These are phyloP conservation scores for Acanthornis magna DNA, from an alignment of 2,797 vertebrate genomes.

Conservation along the genomic window DNA sequence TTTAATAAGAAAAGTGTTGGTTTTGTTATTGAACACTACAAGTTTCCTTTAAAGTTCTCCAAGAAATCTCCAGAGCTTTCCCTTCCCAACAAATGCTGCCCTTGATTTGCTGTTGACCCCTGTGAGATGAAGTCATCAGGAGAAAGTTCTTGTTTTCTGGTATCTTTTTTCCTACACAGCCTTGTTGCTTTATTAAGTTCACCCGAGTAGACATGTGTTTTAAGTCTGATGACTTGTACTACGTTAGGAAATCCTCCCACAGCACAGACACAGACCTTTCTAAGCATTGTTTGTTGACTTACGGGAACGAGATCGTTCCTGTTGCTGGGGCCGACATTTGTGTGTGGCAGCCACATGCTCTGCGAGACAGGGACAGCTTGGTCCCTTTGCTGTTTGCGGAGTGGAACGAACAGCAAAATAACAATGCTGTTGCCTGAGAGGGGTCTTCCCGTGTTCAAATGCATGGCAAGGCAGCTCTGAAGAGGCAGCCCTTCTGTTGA, in stretches of 20 bases:
- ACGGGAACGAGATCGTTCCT: neutral
- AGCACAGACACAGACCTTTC: slow-evolving; percentile 21
- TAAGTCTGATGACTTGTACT: slow-evolving; percentile 8
- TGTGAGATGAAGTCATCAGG: slow-evolving; percentile 39
- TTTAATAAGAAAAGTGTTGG: neutral
- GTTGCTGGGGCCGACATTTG: neutral
- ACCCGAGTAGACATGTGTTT: slow-evolving; percentile 18
- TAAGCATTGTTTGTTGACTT: slow-evolving; percentile 49
- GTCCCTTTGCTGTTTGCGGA: neutral
- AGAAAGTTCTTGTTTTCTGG: slow-evolving; percentile 49
- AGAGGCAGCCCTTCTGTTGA: neutral
- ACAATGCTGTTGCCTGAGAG: neutral
- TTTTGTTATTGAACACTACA: neutral
- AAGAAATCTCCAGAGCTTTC: slow-evolving; percentile 4
- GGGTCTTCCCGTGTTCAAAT: neutral
- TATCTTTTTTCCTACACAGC: slow-evolving; percentile 11
- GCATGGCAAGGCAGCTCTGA: neutral
- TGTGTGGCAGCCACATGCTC: neutral
- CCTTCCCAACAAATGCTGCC: neutral
- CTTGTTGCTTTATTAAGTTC: neutral
- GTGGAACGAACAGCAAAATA: neutral
- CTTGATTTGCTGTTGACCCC: neutral
- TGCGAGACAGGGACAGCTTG: neutral
- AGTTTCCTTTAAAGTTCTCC: neutral
- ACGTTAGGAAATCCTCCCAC: slow-evolving; percentile 49